These are phyloP conservation scores for Girardia tigrina DNA, from an alignment of 2,888 invertebrate species.

Conservation along the genomic window DNA sequence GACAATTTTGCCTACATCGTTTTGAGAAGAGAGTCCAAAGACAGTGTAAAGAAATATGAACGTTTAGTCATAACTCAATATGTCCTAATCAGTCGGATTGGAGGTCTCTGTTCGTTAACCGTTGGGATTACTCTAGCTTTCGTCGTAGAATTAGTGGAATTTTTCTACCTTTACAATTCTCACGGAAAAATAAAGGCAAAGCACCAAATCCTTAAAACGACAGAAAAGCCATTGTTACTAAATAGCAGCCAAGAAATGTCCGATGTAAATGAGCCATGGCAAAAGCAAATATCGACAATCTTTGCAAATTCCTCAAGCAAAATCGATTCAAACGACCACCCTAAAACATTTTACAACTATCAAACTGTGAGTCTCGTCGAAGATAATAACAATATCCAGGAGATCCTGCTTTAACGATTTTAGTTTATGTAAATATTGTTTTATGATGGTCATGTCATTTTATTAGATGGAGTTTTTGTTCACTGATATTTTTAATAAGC, in stretches of 20 bases:
- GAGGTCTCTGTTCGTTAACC: constrained; percentile 37
- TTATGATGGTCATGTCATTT: neutral
- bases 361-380: neutral
- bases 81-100: constrained; percentile 35
- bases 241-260: neutral
- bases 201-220: neutral
- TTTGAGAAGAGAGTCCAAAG: constrained; percentile 29
- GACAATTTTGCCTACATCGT: constrained; percentile 37
- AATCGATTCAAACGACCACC: neutral
- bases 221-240: neutral
- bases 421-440: neutral
- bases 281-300: neutral
- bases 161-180: constrained; percentile 28
- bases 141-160: constrained; percentile 36
- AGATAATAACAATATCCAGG: neutral
- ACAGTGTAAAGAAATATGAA: constrained; percentile 27
- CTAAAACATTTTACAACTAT: neutral
- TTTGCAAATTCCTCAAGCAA: neutral
- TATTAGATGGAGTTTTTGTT: no score
- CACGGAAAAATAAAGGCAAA: neutral
- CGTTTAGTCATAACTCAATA: constrained; percentile 32
- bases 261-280: neutral
- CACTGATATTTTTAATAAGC: no score
- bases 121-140: constrained; percentile 37
- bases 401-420: neutral